These are phyloP conservation scores for Pitta sordida DNA, from an alignment of 2,113 vertebrate species.

Conservation along the genomic window DNA sequence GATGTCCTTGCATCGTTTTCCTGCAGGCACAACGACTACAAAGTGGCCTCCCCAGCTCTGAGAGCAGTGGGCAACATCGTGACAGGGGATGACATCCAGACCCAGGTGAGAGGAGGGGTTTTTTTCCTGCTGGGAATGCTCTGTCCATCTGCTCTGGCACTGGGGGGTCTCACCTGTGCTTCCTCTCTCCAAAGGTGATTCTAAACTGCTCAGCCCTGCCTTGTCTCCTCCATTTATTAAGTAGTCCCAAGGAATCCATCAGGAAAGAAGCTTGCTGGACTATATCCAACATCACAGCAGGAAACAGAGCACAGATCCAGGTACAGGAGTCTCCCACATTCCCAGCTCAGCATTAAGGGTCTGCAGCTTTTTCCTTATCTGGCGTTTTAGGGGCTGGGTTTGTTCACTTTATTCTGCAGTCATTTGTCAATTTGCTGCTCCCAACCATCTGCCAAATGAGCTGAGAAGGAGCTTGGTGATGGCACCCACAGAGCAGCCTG, in stretches of 20 bases:
- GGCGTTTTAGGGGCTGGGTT: background rate
- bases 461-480: background rate
- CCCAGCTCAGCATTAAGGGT: background rate
- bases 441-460: background rate
- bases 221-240: constrained; percentile 94
- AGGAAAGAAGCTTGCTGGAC: constrained; percentile 99
- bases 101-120: constrained; percentile 79
- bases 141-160: background rate
- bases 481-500: background rate
- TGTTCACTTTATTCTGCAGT: background rate
- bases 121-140: background rate
- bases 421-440: background rate
- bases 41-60: constrained; percentile 95
- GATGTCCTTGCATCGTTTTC: background rate
- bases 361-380: background rate
- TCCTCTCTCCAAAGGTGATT: constrained; percentile 82
- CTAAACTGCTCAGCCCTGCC: constrained; percentile 97
- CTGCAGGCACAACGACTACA: constrained; percentile 94
- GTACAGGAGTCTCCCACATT: constrained; percentile 47
- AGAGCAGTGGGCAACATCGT: constrained; percentile 97
- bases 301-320: constrained; percentile 97
- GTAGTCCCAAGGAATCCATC: constrained; percentile 96
- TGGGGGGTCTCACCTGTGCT: background rate
- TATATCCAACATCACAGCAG: constrained; percentile 97
- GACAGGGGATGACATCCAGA: constrained; percentile 97